Conservation (phyloP, 2,888 invertebrate genomes). For the Cyclophora punctaria region DNA sequence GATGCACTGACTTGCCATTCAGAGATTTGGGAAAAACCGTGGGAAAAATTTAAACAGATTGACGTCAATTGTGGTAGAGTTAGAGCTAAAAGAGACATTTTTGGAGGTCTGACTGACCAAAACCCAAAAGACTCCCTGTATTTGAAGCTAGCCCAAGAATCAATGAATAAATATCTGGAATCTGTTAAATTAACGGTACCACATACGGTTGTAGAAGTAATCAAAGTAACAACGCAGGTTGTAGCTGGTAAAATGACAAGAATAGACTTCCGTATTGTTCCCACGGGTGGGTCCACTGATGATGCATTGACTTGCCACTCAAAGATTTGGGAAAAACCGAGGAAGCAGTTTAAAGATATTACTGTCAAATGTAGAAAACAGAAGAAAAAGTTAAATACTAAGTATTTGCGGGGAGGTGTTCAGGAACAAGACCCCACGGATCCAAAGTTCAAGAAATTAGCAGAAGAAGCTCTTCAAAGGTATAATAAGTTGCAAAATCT, state of each 20-base stretch:
- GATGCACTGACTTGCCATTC: constrained; percentile 20
- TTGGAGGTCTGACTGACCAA: neutral
- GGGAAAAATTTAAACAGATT: constrained; percentile 13
- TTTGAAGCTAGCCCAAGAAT: constrained; percentile 27
- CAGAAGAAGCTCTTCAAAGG: constrained; percentile 33
- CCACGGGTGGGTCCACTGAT: constrained; percentile 45
- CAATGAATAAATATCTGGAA: constrained; percentile 24
- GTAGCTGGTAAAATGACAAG: constrained; percentile 65
- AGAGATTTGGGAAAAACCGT: constrained; percentile 1
- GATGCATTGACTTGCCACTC: constrained; percentile 20
- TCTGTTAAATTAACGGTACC: constrained; percentile 20
- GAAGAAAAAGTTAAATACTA: too few species aligned
- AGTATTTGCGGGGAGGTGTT: too few species aligned
- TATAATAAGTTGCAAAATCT: constrained; percentile 23
- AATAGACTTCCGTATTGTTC: constrained; percentile 69
- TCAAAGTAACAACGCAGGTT: constrained; percentile 49
- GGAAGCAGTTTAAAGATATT: constrained; percentile 22
- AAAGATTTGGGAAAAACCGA: constrained; percentile 19
- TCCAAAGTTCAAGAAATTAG: constrained; percentile 27
- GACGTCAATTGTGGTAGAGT: constrained; percentile 14
- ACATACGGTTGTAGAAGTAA: constrained; percentile 36
- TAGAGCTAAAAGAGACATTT: constrained; percentile 11
- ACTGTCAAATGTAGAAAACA: neutral
- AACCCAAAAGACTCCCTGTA: constrained; percentile 20
- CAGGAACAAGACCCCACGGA: constrained; percentile 23